A percentile compares a stretch with the other conserved stretches of the same genome.
Evolutionary conservation across 2,797 vertebrate species (phyloP).

Genomic region (Miichthys miiuy): DNA sequence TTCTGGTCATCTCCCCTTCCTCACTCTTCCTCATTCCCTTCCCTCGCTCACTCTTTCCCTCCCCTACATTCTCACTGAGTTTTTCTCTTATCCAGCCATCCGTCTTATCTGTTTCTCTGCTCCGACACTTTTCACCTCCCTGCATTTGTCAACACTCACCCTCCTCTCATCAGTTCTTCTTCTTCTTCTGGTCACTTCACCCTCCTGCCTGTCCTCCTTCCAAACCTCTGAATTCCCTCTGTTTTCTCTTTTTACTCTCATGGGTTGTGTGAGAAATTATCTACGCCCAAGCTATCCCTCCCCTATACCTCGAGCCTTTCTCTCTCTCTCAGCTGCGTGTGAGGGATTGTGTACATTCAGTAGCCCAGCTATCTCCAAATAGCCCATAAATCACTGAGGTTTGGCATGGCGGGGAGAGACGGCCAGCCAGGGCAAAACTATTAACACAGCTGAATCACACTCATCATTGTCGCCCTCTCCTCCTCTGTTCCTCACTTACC

Average conservation of each 20-base stretch:
- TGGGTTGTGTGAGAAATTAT: constrained; percentile 52
- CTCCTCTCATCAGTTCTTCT: constrained; percentile 14
- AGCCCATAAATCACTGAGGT: constrained; percentile 82
- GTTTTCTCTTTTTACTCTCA: constrained; percentile 42
- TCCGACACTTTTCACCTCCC: constrained; percentile 26
- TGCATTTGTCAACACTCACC: constrained; percentile 33
- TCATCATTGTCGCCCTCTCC: constrained; percentile 59
- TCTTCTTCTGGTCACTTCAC: constrained; percentile 37
- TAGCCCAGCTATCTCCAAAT: constrained; percentile 77
- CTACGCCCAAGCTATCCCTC: constrained; percentile 40
- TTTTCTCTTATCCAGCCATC: constrained; percentile 50
- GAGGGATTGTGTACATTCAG: constrained; percentile 73
- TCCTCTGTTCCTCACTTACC: constrained; percentile 41
- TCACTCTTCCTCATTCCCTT: constrained; percentile 39
- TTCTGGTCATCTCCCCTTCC: constrained; percentile 38
- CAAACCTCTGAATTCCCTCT: constrained; percentile 23
- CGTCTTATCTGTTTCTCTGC: constrained; percentile 45
- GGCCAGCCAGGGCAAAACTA: constrained; percentile 70
- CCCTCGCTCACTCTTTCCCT: constrained; percentile 45
- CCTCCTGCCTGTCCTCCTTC: constrained; percentile 14
- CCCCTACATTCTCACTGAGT: constrained; percentile 17
- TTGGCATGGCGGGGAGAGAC: constrained; percentile 59
- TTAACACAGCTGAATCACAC: constrained; percentile 74
- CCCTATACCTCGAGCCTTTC: constrained; percentile 16
- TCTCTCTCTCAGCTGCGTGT: constrained; percentile 43